Base-by-base conservation (phyloP, 2,113 vertebrate species). In the Zosterops borbonicus region DNA sequence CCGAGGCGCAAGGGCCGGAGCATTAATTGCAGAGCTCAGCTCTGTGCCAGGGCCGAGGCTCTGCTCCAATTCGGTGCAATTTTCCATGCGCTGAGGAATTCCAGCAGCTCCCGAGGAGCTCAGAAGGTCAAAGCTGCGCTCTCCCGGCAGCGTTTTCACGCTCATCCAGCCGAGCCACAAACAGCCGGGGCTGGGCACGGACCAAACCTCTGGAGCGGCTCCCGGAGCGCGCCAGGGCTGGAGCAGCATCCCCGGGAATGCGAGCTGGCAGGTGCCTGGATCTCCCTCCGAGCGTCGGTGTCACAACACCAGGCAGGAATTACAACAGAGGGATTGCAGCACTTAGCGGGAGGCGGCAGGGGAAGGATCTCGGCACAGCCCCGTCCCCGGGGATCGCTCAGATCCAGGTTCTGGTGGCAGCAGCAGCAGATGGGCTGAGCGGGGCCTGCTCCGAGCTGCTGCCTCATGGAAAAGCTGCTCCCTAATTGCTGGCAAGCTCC, bases 41-140 rank as follows among this genome's bases (percentile, higher is more conserved):
- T 81, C 91, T 10, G 82, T 65, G 70, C 83, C 92, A 91, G 85
- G 12, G 31, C 3, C 7, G 79, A 52, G 82, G 95, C 96, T 95
- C 94, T 83, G 90, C 97, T 94, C 96, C 97, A 92, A 92, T 87
- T 95, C 94, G 8, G 60, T 10, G 86, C 93, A 76, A 96, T 96
- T 97, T 94, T 89, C 92, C 96, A 47, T 55, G 96, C 59, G 68
- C 63, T 35, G 71, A 87, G 75, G 74, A 74, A 53, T 73, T 28
- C 20, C 94, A 56, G 91, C 39, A 28, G 93, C 94, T 89, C 94
- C 95, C 50, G 58, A 94, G 16, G 68, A 39, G 92, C 77, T 79
- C 87, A 17, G 83, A 67, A 88, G 89, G 93, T 89, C 76, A 91
- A 19, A 55, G 91, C 81, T 37, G 58, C 78, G 7, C 21, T 20